phyloP scores from a whole-genome alignment of 2,113 vertebrate genomes.

The Tupaia chinensis region DNA sequence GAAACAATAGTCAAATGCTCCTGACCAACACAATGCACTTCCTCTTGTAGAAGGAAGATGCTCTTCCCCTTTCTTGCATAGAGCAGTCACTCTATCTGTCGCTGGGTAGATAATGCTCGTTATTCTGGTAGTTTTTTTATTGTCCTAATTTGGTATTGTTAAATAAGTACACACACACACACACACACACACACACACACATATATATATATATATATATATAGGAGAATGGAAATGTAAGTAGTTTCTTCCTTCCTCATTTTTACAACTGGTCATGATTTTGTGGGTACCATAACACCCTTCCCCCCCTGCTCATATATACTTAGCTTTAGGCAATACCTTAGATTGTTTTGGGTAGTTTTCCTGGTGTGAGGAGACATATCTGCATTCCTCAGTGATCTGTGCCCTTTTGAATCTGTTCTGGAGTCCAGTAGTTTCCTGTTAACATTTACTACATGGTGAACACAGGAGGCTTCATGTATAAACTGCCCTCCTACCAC shows the following conservation, averaged over 20 bases:
- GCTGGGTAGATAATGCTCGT: not conserved
- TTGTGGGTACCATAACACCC: not conserved
- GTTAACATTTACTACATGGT: not conserved
- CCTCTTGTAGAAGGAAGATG: not conserved
- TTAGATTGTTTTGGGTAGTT: not conserved
- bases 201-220: not conserved
- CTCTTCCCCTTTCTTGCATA: not conserved
- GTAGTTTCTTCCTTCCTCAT: not conserved
- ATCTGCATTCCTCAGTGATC: not conserved
- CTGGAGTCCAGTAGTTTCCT: not conserved
- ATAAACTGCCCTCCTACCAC: not conserved
- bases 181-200: too few relatives aligned
- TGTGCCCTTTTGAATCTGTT: not conserved
- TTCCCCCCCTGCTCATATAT: not conserved
- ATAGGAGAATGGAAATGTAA: not conserved
- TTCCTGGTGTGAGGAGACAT: not conserved
- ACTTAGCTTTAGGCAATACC: not conserved
- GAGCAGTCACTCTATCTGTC: not conserved
- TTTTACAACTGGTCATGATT: not conserved
- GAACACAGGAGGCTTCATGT: not conserved
- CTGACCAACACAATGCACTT: not conserved
- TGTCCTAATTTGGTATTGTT: not conserved
- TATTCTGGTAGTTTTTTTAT: not conserved
- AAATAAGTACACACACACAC: not conserved
- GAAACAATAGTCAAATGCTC: not conserved